phyloP scores from a whole-genome alignment of 35 echinoderm and acorn worm species.

The Apostichopus japonicus region DNA sequence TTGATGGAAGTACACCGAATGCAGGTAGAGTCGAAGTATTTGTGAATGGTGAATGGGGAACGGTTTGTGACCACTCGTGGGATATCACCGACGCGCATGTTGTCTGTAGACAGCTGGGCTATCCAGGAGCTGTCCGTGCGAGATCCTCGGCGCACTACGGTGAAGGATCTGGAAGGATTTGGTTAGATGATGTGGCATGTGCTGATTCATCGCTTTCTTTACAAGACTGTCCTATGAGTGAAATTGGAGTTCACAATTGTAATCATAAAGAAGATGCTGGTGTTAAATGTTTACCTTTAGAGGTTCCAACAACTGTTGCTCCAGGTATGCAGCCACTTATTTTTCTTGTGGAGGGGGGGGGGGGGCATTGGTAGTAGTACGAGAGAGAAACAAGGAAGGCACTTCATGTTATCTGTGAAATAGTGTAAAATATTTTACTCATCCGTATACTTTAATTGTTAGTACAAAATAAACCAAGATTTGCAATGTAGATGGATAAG shows the following conservation, averaged over 20 bases:
- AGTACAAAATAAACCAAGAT: no score
- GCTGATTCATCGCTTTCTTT: slow-evolving; percentile 42
- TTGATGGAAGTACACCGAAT: not conserved
- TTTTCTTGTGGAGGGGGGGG: no score
- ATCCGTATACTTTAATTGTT: no score
- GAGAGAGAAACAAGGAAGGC: no score
- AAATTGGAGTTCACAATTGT: slow-evolving; percentile 63
- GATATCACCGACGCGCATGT: not conserved
- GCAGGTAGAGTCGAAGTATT: slow-evolving; percentile 23
- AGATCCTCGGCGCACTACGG: slow-evolving; percentile 40
- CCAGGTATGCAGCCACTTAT: no score
- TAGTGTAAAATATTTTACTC: no score
- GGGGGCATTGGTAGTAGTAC: no score
- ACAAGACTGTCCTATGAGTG: slow-evolving; percentile 54
- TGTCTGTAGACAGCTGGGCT: slow-evolving; percentile 7
- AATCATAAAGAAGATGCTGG: slow-evolving; percentile 58
- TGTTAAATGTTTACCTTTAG: not conserved
- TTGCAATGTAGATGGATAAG: no score
- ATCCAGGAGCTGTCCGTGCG: not conserved
- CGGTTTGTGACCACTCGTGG: not conserved
- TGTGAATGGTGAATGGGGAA: slow-evolving; percentile 35
- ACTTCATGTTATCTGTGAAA: no score
- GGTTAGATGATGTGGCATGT: slow-evolving; percentile 63
- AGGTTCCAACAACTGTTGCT: no score
- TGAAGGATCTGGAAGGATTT: slow-evolving; percentile 44